phyloP scores from a whole-genome alignment of 2,888 invertebrate genomes.

The Lasioglossum marginatum region DNA sequence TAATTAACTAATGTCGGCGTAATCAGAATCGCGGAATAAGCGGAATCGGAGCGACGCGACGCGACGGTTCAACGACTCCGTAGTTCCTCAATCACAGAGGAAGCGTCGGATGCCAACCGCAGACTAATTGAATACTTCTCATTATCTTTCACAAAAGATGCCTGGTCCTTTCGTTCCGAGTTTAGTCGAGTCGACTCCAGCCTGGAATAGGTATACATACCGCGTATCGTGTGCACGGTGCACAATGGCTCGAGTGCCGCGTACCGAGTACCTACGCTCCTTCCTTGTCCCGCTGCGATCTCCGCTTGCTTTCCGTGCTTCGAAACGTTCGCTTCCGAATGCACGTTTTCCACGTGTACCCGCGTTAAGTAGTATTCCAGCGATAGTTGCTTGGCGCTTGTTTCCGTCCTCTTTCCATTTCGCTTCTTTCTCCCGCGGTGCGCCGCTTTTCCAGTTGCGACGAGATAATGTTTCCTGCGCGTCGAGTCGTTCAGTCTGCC shows the following conservation, averaged over 20 bases:
- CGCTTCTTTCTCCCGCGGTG: not conserved
- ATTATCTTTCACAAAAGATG: conserved; percentile 65
- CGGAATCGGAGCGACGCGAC: too few species aligned
- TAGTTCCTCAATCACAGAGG: conserved; percentile 25
- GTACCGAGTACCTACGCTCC: not conserved
- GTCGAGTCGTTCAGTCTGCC: not conserved
- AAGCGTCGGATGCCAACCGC: conserved; percentile 58
- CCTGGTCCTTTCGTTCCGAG: conserved; percentile 29
- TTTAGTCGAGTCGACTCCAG: not conserved
- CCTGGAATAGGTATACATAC: conserved; percentile 17
- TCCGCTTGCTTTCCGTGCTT: not conserved
- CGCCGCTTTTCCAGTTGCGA: not conserved
- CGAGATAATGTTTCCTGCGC: not conserved
- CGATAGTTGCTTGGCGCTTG: not conserved
- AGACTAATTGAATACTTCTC: conserved; percentile 67
- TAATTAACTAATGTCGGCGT: not conserved
- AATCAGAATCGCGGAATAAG: too few species aligned
- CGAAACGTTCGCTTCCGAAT: conserved; percentile 4
- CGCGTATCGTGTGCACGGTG: not conserved
- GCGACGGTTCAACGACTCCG: not conserved
- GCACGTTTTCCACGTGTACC: not conserved
- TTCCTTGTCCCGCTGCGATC: not conserved
- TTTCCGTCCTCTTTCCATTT: not conserved
- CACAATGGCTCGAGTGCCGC: not conserved
- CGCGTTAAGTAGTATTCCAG: not conserved